Evolutionary conservation across 1,140 invertebrate genomes (phyloP), one percentile per base, ranked within the genome.

Genomic region (Hirudo medicinalis): DNA sequence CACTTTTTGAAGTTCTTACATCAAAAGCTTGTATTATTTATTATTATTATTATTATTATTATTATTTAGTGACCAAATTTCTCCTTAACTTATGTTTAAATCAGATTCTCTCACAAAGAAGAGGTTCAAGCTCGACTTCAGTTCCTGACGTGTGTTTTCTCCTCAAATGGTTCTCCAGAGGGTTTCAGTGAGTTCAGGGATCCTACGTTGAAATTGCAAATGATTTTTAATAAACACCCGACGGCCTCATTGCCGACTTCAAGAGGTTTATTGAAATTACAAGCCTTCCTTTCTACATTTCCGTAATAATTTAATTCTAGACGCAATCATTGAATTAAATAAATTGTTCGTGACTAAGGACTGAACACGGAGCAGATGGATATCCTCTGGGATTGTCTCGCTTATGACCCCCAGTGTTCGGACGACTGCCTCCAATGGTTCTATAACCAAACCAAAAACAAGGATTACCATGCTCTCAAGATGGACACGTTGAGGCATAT

Each of bases 341-440:
- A 32, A n/a, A 22, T 53, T 54, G 15, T 43, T 11, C 40, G 17
- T 6, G n/a, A 22, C n/a, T 69, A 78, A 90, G 90, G 79, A 72
- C 82, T 96, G 70, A 92, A 86, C 75, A 84, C 92, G 63, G 90
- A 92, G 70, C 92, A 95, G 83, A 86, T 95, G 25, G 91, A 95
- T 78, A 88, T 87, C 25, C 78, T 96, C 9, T 96, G 92, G 93
- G 87, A 89, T 73, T 94, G 91, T 82, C 83, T 96, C 40, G 90
- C 91, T 0, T 87, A 88, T 55, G 89, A 92, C 80, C 80, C 86
- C 0, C 77, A 90, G 72, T 91, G 90, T 76, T 87, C 89, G 0
- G 92, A 97, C 79, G 92, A 94, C 76, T 85, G 94, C 22, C 92
- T 94, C 78, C 90, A 88, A 74, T 96, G 93, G 92, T 82, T 96